Evolutionary conservation across 23 tunicate species (phyloP).

Genomic region (Trididemnum miniatum): DNA sequence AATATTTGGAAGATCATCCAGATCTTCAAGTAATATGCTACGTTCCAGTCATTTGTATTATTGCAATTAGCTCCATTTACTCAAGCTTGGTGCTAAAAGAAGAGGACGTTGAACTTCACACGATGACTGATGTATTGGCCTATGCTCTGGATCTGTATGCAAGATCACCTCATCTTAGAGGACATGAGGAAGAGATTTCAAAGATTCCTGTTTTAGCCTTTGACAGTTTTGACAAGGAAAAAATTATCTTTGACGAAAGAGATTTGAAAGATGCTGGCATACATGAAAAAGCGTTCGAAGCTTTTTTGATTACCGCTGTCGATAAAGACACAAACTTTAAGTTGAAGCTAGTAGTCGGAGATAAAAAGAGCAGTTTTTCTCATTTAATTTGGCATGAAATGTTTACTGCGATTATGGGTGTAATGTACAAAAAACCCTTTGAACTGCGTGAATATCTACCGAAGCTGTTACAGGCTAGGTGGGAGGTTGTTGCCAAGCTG

Average conservation of each 20-base stretch:
- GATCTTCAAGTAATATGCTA: constrained; percentile 11
- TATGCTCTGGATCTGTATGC: background rate
- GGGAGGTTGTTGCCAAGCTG: constrained; percentile 1
- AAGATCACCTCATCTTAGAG: background rate
- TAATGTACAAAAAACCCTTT: background rate
- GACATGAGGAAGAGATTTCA: background rate
- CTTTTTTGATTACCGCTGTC: constrained; percentile 2
- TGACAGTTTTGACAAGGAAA: background rate
- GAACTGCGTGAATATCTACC: background rate
- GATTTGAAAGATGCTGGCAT: background rate
- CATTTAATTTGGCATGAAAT: constrained; percentile 17
- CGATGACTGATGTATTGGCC: background rate
- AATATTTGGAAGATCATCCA: constrained; percentile 8
- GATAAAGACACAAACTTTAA: background rate
- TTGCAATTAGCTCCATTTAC: background rate
- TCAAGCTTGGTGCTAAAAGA: background rate
- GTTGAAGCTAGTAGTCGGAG: background rate
- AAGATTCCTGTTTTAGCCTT: background rate
- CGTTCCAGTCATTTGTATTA: constrained; percentile 11
- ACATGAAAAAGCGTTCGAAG: background rate
- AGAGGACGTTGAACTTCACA: background rate
- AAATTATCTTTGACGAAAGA: background rate
- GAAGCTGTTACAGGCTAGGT: background rate
- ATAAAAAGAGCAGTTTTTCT: constrained; percentile 11
- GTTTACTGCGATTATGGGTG: constrained; percentile 11